These are phyloP conservation scores for Chaetops frenatus DNA, from an alignment of 2,113 vertebrate species.

Conservation along the genomic window DNA sequence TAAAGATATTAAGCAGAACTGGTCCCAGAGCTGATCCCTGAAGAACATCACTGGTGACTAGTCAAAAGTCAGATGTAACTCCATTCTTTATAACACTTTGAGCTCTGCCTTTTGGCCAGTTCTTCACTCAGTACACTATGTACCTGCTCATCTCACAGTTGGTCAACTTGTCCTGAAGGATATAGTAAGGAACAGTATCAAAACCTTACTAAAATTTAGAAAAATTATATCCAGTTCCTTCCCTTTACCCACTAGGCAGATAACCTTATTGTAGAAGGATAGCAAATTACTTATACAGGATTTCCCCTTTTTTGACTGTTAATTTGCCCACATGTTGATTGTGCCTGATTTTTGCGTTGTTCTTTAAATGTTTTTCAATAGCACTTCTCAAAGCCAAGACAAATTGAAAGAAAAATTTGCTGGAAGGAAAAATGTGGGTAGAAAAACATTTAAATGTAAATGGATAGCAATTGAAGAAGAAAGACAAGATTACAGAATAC, in stretches of 20 bases:
- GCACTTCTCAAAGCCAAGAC: not conserved
- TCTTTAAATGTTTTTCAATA: not conserved
- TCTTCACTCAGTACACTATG: not conserved
- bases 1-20: not conserved
- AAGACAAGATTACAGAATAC: not conserved
- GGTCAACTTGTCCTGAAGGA: not conserved
- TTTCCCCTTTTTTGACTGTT: too few relatives aligned
- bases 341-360: not conserved
- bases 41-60: not conserved
- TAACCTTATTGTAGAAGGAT: not conserved
- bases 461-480: not conserved
- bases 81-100: not conserved
- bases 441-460: not conserved
- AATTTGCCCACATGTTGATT: too few relatives aligned
- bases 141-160: not conserved
- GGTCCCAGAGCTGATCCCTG: not conserved
- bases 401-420: not conserved
- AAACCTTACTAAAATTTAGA: not conserved
- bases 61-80: not conserved
- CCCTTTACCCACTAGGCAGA: not conserved
- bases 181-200: not conserved
- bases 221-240: not conserved
- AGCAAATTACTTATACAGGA: not conserved
- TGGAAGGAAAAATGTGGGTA: not conserved
- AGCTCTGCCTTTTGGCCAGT: not conserved